These are phyloP conservation scores for Crotalus helleri DNA, from an alignment of 2,113 vertebrate genomes.

Conservation along the genomic window DNA sequence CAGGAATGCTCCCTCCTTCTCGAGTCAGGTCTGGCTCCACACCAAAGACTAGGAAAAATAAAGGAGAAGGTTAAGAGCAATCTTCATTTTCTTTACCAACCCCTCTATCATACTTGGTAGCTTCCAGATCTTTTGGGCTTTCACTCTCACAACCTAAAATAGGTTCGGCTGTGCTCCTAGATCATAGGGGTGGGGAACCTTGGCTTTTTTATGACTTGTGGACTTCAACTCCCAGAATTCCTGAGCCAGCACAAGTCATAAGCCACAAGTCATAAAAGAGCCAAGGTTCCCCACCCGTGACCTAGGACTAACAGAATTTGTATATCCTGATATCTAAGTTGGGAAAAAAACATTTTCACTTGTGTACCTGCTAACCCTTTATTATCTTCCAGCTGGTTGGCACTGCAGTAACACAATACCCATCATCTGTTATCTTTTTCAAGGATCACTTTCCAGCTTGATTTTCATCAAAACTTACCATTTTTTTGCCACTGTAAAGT, in stretches of 20 bases:
- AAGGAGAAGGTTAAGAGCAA: not conserved
- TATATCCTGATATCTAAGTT: not conserved
- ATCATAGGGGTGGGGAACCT: no score
- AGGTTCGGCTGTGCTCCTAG: not conserved
- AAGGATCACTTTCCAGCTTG: not conserved
- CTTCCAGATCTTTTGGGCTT: not conserved
- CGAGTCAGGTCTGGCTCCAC: conserved; percentile 94
- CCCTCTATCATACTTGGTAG: not conserved
- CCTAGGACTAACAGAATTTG: not conserved
- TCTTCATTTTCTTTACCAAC: not conserved
- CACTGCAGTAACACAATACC: not conserved
- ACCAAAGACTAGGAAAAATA: conserved; percentile 79
- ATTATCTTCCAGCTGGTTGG: no score
- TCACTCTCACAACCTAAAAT: not conserved
- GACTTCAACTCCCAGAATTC: no score
- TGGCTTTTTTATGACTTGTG: no score
- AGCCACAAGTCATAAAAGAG: no score
- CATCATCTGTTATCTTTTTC: not conserved
- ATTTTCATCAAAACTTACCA: not conserved
- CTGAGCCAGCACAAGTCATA: no score
- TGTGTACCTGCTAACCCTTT: not conserved
- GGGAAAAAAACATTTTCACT: not conserved
- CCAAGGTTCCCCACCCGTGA: no score
- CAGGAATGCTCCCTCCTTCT: conserved; percentile 94
- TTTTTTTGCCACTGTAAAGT: not conserved